Evolutionary conservation across 2,113 vertebrate species (phyloP).

Genomic region (Pituophis catenifer): DNA sequence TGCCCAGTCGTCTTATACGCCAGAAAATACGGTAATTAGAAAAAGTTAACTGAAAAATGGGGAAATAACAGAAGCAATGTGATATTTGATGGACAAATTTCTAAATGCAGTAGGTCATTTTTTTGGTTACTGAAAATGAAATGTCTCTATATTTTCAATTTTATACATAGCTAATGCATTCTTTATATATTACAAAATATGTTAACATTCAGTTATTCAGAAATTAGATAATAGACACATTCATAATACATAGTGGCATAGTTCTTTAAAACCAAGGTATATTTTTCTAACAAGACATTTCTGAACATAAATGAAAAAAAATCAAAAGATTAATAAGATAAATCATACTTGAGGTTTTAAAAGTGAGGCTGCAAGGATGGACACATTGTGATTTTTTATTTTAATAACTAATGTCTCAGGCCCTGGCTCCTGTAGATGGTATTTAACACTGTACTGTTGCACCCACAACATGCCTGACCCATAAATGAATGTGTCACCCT

Average conservation of each 20-base stretch:
- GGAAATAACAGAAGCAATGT: neutral
- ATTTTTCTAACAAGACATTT: neutral
- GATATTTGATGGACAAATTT: neutral
- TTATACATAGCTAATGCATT: neutral
- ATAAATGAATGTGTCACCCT: neutral
- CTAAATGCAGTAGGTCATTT: neutral
- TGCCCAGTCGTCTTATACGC: too few species aligned
- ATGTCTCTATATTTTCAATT: neutral
- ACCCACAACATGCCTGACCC: neutral
- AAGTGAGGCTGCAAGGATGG: neutral
- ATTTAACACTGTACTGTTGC: neutral
- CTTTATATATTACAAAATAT: constrained; percentile 1
- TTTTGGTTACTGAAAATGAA: neutral
- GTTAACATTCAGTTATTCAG: neutral
- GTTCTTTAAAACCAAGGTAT: neutral
- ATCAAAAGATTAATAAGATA: neutral
- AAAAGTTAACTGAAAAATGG: neutral
- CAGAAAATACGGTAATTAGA: neutral
- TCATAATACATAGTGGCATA: neutral
- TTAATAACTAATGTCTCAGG: neutral
- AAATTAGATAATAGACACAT: neutral
- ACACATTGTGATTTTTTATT: neutral
- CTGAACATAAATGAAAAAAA: neutral
- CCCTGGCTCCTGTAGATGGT: neutral
- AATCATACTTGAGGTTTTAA: neutral